Evolutionary conservation across 2,888 invertebrate species (phyloP).

Genomic region (Netelia inedita): DNA sequence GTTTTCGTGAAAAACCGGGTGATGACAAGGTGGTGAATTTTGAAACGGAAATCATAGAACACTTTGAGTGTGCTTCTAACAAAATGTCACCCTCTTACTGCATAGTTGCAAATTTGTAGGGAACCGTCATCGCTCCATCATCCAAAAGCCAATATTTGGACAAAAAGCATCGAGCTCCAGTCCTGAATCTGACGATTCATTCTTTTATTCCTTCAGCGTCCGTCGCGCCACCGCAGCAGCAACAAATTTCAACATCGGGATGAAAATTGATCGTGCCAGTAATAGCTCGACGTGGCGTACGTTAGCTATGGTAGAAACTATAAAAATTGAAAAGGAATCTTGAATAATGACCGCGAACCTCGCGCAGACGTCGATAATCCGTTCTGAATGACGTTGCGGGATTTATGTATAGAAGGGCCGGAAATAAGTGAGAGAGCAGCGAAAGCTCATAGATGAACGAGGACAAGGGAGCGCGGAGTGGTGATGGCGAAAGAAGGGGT

Average conservation of each 20-base stretch:
- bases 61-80: no score
- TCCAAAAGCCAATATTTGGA: no score
- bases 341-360: slow-evolving; percentile 66
- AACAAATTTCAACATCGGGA: slow-evolving; percentile 1
- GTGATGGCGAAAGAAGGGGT: slow-evolving; percentile 20
- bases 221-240: not conserved
- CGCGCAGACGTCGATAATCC: slow-evolving; percentile 65
- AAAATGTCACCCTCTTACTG: no score
- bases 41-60: no score
- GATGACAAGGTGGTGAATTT: no score
- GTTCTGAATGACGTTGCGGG: slow-evolving; percentile 66
- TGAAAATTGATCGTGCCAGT: slow-evolving; percentile 36
- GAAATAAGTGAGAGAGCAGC: slow-evolving; percentile 39
- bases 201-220: not conserved
- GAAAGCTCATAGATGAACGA: slow-evolving; percentile 32
- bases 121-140: no score
- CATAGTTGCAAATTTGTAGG: no score
- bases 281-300: slow-evolving; percentile 4
- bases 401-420: slow-evolving; percentile 57
- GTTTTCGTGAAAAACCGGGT: no score
- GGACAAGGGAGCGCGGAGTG: slow-evolving; percentile 22
- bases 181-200: not conserved
- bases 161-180: no score
- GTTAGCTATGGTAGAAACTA: slow-evolving; percentile 32
- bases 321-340: slow-evolving; percentile 68